These are phyloP conservation scores for Falco berigora DNA, from an alignment of 2,797 vertebrate genomes.

Conservation along the genomic window DNA sequence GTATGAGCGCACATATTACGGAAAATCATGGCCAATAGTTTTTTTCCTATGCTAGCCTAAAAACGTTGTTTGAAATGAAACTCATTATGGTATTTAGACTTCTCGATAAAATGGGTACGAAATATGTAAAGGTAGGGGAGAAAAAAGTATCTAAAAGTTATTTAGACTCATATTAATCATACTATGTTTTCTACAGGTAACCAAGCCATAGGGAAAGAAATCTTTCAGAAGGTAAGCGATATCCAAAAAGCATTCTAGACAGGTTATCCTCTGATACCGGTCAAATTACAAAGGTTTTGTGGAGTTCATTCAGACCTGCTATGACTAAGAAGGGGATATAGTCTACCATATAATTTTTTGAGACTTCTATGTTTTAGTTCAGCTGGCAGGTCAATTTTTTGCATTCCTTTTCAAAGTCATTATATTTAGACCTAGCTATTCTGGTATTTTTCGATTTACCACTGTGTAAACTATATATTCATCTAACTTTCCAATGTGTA, in stretches of 20 bases:
- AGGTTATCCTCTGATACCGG: neutral
- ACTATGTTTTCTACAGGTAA: neutral
- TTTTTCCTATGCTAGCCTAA: neutral
- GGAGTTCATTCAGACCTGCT: neutral
- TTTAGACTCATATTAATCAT: neutral
- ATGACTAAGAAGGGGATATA: neutral
- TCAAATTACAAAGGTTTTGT: neutral
- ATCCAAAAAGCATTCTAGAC: neutral
- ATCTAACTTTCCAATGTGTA: neutral
- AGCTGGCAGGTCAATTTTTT: neutral
- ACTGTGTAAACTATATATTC: neutral
- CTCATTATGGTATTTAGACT: neutral
- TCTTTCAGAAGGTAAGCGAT: neutral
- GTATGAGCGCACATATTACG: too few species aligned
- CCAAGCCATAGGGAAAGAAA: neutral
- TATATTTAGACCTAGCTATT: neutral
- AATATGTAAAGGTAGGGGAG: neutral
- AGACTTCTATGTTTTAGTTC: neutral
- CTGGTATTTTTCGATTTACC: neutral
- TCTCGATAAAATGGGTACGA: neutral
- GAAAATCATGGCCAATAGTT: neutral
- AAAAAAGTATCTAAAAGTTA: neutral
- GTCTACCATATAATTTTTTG: neutral
- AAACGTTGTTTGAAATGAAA: neutral
- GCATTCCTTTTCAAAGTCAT: neutral